Evolutionary conservation across 2,797 vertebrate species (phyloP), one percentile per base, ranked within the genome.

Genomic region (Spinibarbus caldwelli): DNA sequence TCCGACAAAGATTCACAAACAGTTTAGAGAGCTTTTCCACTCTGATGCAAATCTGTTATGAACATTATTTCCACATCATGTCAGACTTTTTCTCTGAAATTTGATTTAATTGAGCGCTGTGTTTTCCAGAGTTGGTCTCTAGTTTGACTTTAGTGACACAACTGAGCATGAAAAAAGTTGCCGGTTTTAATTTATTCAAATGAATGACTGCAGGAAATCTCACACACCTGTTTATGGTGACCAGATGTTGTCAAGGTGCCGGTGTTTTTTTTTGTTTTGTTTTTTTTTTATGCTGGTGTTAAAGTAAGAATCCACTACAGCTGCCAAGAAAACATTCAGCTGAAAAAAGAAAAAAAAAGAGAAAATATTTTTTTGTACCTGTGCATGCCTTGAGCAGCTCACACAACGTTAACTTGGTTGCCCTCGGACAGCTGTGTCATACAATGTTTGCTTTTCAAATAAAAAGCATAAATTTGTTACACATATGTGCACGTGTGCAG

Each of bases 31-130:
- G 70, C 26, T 81, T 87, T 76, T 77, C 52, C n/a, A 23, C 52
- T 67, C 49, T 10, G 34, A 77, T 70, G 73, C 62, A 82, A 76
- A 84, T 89, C 72, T 75, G 54, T 75, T 84, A 76, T 64, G 54
- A 47, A 52, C 67, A 78, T 81, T 86, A 72, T 78, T 88, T 87
- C 70, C 77, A 49, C 86, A 86, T 82, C 82, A 76, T 70, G 68
- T 80, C 91, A 90, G 38, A 34, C 3, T 26, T 57, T 71, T 31
- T 26, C 49, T 38, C 36, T 54, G 12, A 49, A 81, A 73, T 43
- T 57, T 78, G 87, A 87, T 84, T 87, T 87, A 87, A 86, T 87
- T 87, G 85, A 72, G 84, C 47, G 15, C 52, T 23, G 68, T 26
- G 62, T 68, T 80, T 80, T 67, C 0, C 3, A 47, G 23, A 64